Conservation (phyloP, 2,113 vertebrate genomes). For the Grallaria varia region DNA sequence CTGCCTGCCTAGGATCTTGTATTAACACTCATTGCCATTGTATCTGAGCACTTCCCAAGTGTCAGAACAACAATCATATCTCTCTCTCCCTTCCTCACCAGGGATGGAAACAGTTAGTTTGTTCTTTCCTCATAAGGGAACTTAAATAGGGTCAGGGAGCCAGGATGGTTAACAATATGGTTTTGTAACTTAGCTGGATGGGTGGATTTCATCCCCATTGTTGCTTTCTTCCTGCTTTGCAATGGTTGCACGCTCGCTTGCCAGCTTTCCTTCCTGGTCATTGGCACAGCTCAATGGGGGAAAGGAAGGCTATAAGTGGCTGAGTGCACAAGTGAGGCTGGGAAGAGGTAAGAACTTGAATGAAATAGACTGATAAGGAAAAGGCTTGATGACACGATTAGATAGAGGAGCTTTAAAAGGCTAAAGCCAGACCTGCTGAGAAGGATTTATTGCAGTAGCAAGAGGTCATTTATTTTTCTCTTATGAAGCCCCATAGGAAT, state of each 20-base stretch:
- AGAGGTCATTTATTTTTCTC: neutral
- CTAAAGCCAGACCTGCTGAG: neutral
- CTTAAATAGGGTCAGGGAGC: slow-evolving; percentile 16
- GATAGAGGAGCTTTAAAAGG: slow-evolving; percentile 11
- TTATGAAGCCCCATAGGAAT: neutral
- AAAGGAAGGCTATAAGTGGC: neutral
- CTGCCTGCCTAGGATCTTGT: neutral
- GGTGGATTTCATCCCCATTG: slow-evolving; percentile 52
- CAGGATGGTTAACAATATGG: slow-evolving; percentile 46
- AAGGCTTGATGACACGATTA: neutral
- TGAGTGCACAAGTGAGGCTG: neutral
- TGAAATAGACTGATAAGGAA: slow-evolving; percentile 34
- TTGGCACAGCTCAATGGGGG: slow-evolving; percentile 12
- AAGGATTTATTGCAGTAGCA: neutral
- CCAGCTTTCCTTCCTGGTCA: slow-evolving; percentile 21
- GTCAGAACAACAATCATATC: slow-evolving; percentile 46
- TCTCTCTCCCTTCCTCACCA: slow-evolving; percentile 11
- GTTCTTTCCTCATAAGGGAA: neutral
- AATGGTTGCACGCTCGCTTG: neutral
- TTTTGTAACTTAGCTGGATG: slow-evolving; percentile 36
- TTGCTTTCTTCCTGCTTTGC: slow-evolving; percentile 58
- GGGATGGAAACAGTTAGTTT: slow-evolving; percentile 49
- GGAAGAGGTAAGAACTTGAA: neutral
- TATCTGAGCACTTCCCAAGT: slow-evolving; percentile 30
- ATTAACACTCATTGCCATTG: neutral